phyloP scores from a whole-genome alignment of 2,113 vertebrate species.

The Heliornis fulica region DNA sequence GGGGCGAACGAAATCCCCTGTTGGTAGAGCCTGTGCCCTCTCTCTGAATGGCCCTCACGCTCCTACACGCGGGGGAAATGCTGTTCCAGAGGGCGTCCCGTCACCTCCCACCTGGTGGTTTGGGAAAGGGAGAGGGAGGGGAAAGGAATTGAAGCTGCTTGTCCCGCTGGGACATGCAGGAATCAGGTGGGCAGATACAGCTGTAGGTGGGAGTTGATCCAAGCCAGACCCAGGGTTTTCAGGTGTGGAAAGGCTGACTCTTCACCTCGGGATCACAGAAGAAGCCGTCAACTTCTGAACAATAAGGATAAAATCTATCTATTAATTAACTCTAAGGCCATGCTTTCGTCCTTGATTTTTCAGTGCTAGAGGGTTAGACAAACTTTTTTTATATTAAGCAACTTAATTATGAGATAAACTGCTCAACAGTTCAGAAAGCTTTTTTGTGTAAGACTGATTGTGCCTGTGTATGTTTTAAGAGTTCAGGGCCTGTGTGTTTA shows the following conservation, averaged over 20 bases:
- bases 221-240: background rate
- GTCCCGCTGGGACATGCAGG: background rate
- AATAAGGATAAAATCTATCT: background rate
- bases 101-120: rapidly evolving
- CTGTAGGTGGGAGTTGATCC: background rate
- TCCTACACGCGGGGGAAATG: rapidly evolving
- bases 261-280: background rate
- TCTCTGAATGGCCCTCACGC: background rate
- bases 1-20: background rate
- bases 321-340: slow-evolving; percentile 5
- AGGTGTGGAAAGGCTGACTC: background rate
- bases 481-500: background rate
- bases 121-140: background rate
- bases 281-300: background rate
- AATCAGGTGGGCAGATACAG: background rate
- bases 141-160: background rate
- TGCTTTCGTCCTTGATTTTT: slow-evolving; percentile 42
- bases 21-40: background rate
- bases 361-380: slow-evolving; percentile 11
- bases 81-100: rapidly evolving
- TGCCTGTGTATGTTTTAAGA: background rate
- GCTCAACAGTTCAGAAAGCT: background rate
- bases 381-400: slow-evolving; percentile 23
- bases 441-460: background rate
- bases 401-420: background rate